These are phyloP conservation scores for Remorina albescens DNA, from an alignment of 2,797 vertebrate genomes.

Conservation along the genomic window DNA sequence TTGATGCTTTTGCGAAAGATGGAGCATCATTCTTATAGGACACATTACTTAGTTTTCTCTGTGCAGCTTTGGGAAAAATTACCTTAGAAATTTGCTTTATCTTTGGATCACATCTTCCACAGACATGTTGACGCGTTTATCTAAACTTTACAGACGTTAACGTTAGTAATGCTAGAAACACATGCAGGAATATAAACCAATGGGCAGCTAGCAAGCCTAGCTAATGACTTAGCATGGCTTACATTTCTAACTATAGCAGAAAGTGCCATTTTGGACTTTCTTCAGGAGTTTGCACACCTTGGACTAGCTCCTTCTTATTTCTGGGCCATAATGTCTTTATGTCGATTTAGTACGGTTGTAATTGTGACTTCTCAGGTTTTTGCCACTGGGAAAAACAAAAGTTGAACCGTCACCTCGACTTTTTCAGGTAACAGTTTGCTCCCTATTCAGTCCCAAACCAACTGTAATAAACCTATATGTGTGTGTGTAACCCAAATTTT, in stretches of 20 bases:
- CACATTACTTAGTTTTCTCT: neutral
- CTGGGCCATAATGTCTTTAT: neutral
- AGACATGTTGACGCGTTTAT: neutral
- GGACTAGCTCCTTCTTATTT: neutral
- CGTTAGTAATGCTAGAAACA: neutral
- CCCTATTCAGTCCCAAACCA: too few relatives aligned
- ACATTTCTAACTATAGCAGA: neutral
- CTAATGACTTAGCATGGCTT: constrained; percentile 5
- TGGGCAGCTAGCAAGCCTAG: constrained; percentile 17
- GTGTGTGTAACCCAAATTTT: too few relatives aligned
- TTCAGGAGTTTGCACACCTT: neutral
- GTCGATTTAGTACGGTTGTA: neutral
- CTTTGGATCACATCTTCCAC: rapidly evolving
- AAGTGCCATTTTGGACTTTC: neutral
- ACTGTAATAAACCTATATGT: too few relatives aligned
- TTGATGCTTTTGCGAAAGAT: neutral
- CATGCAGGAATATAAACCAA: neutral
- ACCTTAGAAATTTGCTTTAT: neutral
- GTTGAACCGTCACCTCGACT: constrained; percentile 18
- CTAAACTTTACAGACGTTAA: neutral
- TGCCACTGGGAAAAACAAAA: constrained; percentile 17
- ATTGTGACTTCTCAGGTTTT: neutral
- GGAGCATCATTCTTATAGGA: neutral
- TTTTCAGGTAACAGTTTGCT: constrained; percentile 46
- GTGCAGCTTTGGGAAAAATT: neutral